These are phyloP conservation scores for Tetraodon nigroviridis DNA, from an alignment of 2,113 vertebrate genomes.

Conservation along the genomic window DNA sequence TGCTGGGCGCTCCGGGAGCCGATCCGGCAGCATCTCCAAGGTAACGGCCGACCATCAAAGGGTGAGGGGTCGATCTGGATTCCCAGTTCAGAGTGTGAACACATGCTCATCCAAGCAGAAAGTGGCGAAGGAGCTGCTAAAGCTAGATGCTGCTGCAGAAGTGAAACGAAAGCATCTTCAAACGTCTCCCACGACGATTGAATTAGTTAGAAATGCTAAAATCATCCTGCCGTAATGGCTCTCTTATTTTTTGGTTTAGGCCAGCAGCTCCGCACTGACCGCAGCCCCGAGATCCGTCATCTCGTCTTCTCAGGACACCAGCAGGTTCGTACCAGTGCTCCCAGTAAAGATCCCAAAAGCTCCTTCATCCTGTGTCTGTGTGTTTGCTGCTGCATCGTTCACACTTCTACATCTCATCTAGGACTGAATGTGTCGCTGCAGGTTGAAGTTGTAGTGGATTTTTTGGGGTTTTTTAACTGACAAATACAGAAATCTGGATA, in stretches of 20 bases:
- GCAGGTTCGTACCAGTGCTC: constrained; percentile 76
- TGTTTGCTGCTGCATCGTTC: no score
- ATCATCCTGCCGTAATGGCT: neutral
- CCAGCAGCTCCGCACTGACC: constrained; percentile 83
- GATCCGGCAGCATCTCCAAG: constrained; percentile 95
- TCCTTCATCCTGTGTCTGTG: no score
- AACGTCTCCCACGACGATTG: no score
- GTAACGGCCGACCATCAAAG: constrained; percentile 58
- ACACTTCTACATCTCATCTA: no score
- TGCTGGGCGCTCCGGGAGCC: constrained; percentile 84
- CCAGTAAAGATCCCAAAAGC: no score
- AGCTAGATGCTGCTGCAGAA: neutral
- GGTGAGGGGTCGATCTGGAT: constrained; percentile 8
- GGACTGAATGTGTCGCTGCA: no score
- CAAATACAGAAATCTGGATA: neutral
- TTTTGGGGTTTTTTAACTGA: no score
- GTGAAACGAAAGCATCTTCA: no score
- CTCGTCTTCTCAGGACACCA: constrained; percentile 91
- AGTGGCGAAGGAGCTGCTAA: constrained; percentile 4
- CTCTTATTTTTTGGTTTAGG: constrained; percentile 77
- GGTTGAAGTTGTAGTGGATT: no score
- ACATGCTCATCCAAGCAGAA: constrained; percentile 7
- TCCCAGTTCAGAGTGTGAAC: constrained; percentile 11
- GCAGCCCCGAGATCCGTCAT: constrained; percentile 82
- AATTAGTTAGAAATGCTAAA: no score